Base-by-base conservation (phyloP, 2,113 vertebrate genomes). In the Rhinoptilus africanus region DNA sequence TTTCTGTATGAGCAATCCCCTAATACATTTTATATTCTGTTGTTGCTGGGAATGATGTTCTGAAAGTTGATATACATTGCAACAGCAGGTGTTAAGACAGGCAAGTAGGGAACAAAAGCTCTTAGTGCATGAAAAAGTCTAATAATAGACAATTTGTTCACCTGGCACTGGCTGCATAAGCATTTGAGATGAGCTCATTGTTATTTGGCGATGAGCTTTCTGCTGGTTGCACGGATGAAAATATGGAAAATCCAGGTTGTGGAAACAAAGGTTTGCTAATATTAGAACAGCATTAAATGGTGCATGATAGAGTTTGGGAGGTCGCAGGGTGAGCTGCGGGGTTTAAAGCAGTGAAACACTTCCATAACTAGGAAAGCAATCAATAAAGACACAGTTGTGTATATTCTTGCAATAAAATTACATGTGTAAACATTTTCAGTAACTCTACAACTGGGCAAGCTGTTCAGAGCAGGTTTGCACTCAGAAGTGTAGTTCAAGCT, bases 121-220 rank as follows among this genome's bases (percentile, higher is more conserved):
- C 81, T 93, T 91, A 81, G 66, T 96, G 77, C 86, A 92, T 88
- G 83, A 91, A 96, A 91, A 95, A 93, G 91, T 93, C 96, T 98
- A 98, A 97, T 93, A 98, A 97, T 96, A 97, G 96, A 96, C 66
- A 93, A 94, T 95, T 95, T 97, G 92, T 95, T 98, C 93, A 97
- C 96, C 96, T 97, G 97, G 87, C 94, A 93, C 68, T 92, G 72
- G 32, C 50, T 96, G 59, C 22, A 73, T 94, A 93, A 84, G 91
- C 92, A 83, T 96, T 97, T 85, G 77, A 77, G 84, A 97, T 98
- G 96, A 97, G 94, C 88, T 98, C 96, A 96, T 93, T 98, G 85
- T 97, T 97, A 94, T 88, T 95, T 95, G 95, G 96, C 51, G 72
- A 80, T 92, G 87, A 95, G 95, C n/a, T 90, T 95, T 92, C 79